These are phyloP conservation scores for Stenodema calcarata DNA, from an alignment of 2,888 invertebrate genomes.

Conservation along the genomic window DNA sequence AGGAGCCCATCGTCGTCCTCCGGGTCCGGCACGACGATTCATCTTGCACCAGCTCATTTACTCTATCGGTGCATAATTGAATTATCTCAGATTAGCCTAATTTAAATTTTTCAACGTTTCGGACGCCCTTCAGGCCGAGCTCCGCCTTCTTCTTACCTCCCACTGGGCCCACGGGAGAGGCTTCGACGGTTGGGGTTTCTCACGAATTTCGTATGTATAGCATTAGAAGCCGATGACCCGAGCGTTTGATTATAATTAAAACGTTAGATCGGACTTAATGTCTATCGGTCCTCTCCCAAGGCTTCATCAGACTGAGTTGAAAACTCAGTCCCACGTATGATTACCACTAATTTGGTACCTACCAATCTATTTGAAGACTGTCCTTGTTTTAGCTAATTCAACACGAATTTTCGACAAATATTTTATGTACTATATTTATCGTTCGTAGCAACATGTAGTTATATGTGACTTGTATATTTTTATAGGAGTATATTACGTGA, in stretches of 20 bases:
- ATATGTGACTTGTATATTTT: no score
- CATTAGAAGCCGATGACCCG: neutral
- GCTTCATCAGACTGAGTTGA: no score
- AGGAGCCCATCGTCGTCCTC: neutral
- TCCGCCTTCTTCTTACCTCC: neutral
- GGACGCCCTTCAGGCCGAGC: neutral
- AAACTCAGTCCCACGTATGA: no score
- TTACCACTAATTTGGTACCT: no score
- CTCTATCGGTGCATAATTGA: conserved; percentile 35
- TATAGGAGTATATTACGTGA: no score
- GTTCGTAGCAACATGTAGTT: no score
- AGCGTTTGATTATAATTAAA: neutral
- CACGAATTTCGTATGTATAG: neutral
- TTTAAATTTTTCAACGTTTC: conserved; percentile 19
- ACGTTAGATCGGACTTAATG: neutral
- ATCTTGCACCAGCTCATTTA: conserved; percentile 41
- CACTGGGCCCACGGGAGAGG: neutral
- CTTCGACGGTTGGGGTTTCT: neutral
- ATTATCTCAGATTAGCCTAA: conserved; percentile 36
- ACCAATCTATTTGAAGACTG: no score
- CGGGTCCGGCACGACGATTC: neutral
- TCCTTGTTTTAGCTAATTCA: no score
- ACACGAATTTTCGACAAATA: no score
- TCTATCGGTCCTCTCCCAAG: neutral
- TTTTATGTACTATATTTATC: no score